A percentile compares a stretch with the other conserved stretches of the same genome.
Conservation (phyloP, 2,797 vertebrate species). For the Cossypha heuglini region DNA sequence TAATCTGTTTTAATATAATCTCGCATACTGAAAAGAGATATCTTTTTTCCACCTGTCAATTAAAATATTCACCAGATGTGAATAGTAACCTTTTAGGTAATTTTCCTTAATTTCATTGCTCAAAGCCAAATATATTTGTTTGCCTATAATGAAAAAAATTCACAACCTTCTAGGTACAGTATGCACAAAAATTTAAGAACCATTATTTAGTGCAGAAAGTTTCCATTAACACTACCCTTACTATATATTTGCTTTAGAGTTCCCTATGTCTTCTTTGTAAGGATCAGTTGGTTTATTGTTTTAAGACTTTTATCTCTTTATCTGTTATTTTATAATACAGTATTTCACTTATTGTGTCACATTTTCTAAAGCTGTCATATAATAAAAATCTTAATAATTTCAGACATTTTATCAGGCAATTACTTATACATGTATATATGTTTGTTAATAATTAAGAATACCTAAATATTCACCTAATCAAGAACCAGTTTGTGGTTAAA, state of each 20-base stretch:
- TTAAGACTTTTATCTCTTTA: neutral
- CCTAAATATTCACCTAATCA: slow-evolving; percentile 57
- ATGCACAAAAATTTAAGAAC: neutral
- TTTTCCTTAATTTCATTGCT: neutral
- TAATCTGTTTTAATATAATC: neutral
- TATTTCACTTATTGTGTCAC: neutral
- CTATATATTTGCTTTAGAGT: neutral
- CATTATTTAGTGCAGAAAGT: neutral
- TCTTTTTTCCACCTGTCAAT: slow-evolving; percentile 1
- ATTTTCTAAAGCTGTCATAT: neutral
- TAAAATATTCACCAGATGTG: neutral
- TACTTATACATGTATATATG: neutral
- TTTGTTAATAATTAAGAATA: slow-evolving; percentile 34
- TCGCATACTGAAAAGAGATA: neutral
- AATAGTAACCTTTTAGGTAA: neutral
- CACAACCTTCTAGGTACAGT: neutral
- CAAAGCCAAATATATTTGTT: neutral
- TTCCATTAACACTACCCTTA: neutral
- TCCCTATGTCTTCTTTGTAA: neutral
- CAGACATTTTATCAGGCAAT: slow-evolving; percentile 32
- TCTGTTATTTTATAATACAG: neutral
- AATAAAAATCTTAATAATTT: slow-evolving; percentile 14
- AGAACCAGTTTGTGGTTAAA: slow-evolving; percentile 1
- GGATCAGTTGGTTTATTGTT: neutral
- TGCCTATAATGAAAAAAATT: neutral